These are phyloP conservation scores for Hycleus phaleratus DNA, from an alignment of 1,140 invertebrate species.

Conservation along the genomic window DNA sequence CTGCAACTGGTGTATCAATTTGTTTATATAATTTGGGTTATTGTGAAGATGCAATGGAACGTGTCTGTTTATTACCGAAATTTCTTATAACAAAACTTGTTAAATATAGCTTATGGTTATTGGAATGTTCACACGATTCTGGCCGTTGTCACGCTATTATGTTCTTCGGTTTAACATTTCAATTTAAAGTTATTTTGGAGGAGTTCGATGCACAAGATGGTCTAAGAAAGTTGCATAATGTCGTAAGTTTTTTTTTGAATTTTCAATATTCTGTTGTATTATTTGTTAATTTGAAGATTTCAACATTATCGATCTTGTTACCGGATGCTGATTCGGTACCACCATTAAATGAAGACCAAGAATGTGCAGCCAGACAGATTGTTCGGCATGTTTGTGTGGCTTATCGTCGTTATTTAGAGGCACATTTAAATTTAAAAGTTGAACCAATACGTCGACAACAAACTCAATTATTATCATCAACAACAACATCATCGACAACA, in stretches of 20 bases:
- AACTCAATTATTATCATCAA: slow-evolving; percentile 36
- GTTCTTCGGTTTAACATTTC: slow-evolving; percentile 92
- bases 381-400: slow-evolving; percentile 88
- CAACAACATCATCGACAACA: slow-evolving; percentile 47
- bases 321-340: slow-evolving; percentile 56
- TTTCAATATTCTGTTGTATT: no score
- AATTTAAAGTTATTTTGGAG: slow-evolving; percentile 84
- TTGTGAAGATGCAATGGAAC: slow-evolving; percentile 95
- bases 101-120: slow-evolving; percentile 83
- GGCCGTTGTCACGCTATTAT: slow-evolving; percentile 93
- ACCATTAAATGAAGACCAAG: slow-evolving; percentile 77
- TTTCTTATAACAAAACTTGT: slow-evolving; percentile 71
- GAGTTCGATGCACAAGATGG: slow-evolving; percentile 89
- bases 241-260: slow-evolving; percentile 50
- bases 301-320: slow-evolving; percentile 71
- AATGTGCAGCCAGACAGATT: slow-evolving; percentile 88
- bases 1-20: slow-evolving; percentile 91
- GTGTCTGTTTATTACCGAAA: slow-evolving; percentile 79
- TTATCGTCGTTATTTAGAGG: slow-evolving; percentile 86
- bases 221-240: slow-evolving; percentile 86
- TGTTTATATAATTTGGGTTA: slow-evolving; percentile 95
- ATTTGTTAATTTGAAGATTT: slow-evolving; percentile 51
- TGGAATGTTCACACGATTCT: slow-evolving; percentile 94
- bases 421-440: slow-evolving; percentile 78
- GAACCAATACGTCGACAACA: slow-evolving; percentile 59